phyloP scores from a whole-genome alignment of 2,113 vertebrate genomes.

The Bufo gargarizans region DNA sequence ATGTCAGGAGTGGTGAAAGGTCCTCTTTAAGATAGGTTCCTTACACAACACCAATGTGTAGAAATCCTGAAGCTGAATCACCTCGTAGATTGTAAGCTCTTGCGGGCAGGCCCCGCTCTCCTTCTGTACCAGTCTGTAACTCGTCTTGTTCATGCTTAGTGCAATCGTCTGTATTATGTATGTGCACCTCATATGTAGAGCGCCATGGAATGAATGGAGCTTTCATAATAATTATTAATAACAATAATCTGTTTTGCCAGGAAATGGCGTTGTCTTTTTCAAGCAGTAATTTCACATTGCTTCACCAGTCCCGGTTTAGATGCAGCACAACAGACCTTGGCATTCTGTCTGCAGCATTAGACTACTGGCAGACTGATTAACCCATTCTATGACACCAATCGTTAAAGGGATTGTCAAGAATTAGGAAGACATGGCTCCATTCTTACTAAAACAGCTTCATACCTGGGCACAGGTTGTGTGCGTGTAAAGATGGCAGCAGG shows the following conservation, averaged over 20 bases:
- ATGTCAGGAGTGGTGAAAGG: too few relatives aligned
- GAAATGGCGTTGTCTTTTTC: not conserved
- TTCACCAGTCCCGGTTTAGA: not conserved
- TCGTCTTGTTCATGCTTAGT: too few relatives aligned
- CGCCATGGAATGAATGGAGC: too few relatives aligned
- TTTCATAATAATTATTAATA: too few relatives aligned
- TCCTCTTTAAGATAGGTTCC: not conserved
- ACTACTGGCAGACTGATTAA: not conserved
- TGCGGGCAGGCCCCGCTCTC: too few relatives aligned
- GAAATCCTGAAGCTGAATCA: not conserved
- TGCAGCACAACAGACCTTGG: not conserved
- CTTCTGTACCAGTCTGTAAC: too few relatives aligned
- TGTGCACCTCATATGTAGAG: too few relatives aligned
- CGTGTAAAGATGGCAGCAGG: too few relatives aligned
- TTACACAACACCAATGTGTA: not conserved
- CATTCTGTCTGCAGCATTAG: not conserved
- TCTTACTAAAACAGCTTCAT: not conserved
- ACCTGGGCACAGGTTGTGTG: not conserved
- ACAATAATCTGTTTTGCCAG: not conserved
- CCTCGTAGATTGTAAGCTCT: not conserved
- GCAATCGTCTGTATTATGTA: too few relatives aligned
- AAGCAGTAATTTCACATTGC: not conserved
- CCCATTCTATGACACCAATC: not conserved
- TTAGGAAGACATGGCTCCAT: too few relatives aligned
- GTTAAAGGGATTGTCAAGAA: too few relatives aligned